Evolutionary conservation across 2,113 vertebrate genomes (phyloP).

Genomic region (Tetrax tetrax): DNA sequence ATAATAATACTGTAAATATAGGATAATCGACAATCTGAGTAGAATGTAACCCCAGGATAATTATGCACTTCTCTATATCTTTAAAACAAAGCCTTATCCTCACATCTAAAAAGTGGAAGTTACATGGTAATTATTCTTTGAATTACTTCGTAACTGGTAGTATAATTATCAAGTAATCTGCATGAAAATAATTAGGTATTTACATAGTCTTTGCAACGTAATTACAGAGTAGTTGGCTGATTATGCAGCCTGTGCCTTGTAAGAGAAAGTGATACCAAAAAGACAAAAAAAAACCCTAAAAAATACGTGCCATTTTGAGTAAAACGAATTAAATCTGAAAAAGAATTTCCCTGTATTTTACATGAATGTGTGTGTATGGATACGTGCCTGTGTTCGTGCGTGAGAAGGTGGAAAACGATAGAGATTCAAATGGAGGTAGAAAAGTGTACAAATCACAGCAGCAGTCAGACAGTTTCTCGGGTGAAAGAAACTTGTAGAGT

Average conservation of each 20-base stretch:
- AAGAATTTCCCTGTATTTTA: not conserved
- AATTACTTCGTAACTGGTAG: conserved; percentile 81
- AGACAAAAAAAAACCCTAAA: conserved; percentile 42
- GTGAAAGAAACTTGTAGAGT: not conserved
- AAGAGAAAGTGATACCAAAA: conserved; percentile 81
- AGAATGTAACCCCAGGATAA: conserved; percentile 62
- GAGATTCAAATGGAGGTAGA: not conserved
- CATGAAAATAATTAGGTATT: conserved; percentile 86
- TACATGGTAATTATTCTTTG: conserved; percentile 80
- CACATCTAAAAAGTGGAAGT: conserved; percentile 76
- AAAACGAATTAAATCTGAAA: conserved; percentile 45
- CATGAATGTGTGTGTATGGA: not conserved
- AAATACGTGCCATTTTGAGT: conserved; percentile 53
- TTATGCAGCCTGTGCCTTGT: conserved; percentile 74
- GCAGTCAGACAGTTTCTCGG: not conserved
- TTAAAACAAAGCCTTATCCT: conserved; percentile 78
- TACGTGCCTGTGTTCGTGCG: not conserved
- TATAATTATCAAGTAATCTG: conserved; percentile 86
- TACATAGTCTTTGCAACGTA: conserved; percentile 82
- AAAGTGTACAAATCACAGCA: not conserved
- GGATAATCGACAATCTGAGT: conserved; percentile 68
- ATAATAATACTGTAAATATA: conserved; percentile 57
- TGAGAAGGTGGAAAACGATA: not conserved
- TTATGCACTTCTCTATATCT: conserved; percentile 75
- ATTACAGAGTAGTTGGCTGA: conserved; percentile 81